Conservation (phyloP, 1,140 invertebrate species). For the Drosophila lowei region DNA sequence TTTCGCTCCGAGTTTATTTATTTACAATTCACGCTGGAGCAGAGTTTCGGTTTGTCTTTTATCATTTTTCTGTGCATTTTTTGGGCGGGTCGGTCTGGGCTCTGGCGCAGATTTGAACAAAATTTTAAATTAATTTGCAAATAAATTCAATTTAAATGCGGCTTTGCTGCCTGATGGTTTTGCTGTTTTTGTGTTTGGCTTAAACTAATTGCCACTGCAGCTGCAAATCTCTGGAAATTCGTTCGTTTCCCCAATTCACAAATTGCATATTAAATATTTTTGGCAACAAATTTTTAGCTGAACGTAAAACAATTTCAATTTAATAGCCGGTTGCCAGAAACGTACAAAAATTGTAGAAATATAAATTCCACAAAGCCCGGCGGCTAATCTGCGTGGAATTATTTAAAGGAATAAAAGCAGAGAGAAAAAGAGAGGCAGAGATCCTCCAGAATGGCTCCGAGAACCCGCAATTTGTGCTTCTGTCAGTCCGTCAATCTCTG, state of each 20-base stretch:
- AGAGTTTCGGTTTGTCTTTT: constrained; percentile 17
- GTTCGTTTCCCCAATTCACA: constrained; percentile 15
- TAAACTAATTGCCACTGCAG: constrained; percentile 34
- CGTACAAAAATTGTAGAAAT: neutral
- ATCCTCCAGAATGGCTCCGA: too few species aligned
- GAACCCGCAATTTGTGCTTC: neutral
- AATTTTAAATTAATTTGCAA: constrained; percentile 67
- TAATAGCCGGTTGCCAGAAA: constrained; percentile 29
- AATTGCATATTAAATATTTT: constrained; percentile 57
- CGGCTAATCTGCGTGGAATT: constrained; percentile 29
- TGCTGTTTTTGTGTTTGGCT: constrained; percentile 18
- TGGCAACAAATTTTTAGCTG: neutral
- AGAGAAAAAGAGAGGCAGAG: neutral
- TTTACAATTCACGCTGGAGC: constrained; percentile 32
- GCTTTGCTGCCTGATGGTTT: constrained; percentile 39
- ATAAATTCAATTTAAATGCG: constrained; percentile 61
- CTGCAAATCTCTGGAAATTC: constrained; percentile 12
- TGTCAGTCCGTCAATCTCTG: constrained; percentile 27
- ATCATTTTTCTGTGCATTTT: constrained; percentile 16
- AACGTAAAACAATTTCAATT: constrained; percentile 18
- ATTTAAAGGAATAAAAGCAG: constrained; percentile 13
- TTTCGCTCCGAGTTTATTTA: constrained; percentile 64
- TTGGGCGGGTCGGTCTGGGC: too few species aligned
- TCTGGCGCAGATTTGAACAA: constrained; percentile 35
- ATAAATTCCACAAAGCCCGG: constrained; percentile 4